Conservation (phyloP, 2,113 vertebrate species). For the Mastomys coucha region DNA sequence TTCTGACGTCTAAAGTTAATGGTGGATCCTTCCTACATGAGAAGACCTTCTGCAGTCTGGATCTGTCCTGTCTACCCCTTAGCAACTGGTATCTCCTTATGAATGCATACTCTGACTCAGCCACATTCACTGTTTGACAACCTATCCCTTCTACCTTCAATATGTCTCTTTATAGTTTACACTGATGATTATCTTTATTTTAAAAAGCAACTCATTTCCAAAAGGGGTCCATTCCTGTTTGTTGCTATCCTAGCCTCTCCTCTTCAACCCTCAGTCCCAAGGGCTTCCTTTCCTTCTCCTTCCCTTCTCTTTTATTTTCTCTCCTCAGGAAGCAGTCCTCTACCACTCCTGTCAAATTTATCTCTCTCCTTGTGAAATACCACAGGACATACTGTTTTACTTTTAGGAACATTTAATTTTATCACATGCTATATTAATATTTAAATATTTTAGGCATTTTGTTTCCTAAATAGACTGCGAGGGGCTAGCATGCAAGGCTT, state of each 20-base stretch:
- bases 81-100: neutral
- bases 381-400: conserved; percentile 29
- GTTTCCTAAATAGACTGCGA: conserved; percentile 44
- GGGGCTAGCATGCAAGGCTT: conserved; percentile 12
- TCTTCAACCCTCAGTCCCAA: neutral
- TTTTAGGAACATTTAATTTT: conserved; percentile 51
- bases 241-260: neutral
- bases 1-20: neutral
- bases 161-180: neutral
- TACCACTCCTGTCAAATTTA: neutral
- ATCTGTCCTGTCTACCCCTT: neutral
- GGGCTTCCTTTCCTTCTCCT: neutral
- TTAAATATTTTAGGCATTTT: conserved; percentile 61
- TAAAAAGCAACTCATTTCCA: neutral
- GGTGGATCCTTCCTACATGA: neutral
- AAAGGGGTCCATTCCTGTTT: neutral
- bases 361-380: conserved; percentile 24
- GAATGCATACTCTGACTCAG: neutral
- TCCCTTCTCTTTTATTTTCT: neutral
- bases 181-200: conserved; percentile 2
- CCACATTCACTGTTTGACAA: neutral
- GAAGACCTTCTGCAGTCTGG: neutral
- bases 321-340: neutral
- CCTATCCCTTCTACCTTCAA: neutral
- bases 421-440: conserved; percentile 51